phyloP scores from a whole-genome alignment of 2,797 vertebrate species.

The Syngnathus acus region DNA sequence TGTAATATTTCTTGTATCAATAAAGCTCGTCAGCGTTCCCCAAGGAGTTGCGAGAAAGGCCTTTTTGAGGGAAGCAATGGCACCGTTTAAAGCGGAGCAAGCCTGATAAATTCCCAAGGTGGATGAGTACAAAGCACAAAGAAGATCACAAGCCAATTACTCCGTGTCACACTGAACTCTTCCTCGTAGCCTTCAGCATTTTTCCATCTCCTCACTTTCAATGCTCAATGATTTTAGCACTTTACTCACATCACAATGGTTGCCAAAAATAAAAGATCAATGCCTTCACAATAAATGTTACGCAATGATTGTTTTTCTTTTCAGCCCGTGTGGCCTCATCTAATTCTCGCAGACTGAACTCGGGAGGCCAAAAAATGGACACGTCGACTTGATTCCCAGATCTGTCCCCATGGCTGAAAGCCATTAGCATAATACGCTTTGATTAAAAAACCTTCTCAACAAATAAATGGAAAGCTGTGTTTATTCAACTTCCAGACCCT shows the following conservation, averaged over 20 bases:
- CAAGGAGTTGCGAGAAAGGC: slow-evolving; percentile 14
- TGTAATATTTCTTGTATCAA: slow-evolving; percentile 10
- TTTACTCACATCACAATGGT: slow-evolving; percentile 7
- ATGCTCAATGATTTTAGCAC: slow-evolving; percentile 12
- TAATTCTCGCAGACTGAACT: slow-evolving; percentile 18
- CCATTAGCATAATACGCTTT: slow-evolving; percentile 25
- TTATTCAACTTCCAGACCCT: slow-evolving; percentile 17
- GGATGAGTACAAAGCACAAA: slow-evolving; percentile 17
- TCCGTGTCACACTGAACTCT: neutral
- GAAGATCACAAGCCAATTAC: slow-evolving; percentile 16
- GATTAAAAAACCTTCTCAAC: slow-evolving; percentile 22
- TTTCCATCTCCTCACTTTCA: slow-evolving; percentile 10
- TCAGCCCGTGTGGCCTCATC: slow-evolving; percentile 21
- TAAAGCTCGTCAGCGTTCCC: slow-evolving; percentile 8
- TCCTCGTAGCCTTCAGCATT: slow-evolving; percentile 9
- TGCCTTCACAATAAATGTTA: slow-evolving; percentile 26
- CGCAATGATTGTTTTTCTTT: slow-evolving; percentile 5
- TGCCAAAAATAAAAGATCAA: slow-evolving; percentile 16
- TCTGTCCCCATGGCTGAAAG: slow-evolving; percentile 20
- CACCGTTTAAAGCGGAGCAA: slow-evolving; percentile 15
- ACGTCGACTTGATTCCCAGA: slow-evolving; percentile 26
- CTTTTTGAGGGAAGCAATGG: slow-evolving; percentile 16
- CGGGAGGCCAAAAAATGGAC: slow-evolving; percentile 8
- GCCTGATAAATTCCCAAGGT: slow-evolving; percentile 9
- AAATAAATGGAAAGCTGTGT: slow-evolving; percentile 16